Evolutionary conservation across 2,113 vertebrate genomes (phyloP).

Genomic region (Lampris incognitus): DNA sequence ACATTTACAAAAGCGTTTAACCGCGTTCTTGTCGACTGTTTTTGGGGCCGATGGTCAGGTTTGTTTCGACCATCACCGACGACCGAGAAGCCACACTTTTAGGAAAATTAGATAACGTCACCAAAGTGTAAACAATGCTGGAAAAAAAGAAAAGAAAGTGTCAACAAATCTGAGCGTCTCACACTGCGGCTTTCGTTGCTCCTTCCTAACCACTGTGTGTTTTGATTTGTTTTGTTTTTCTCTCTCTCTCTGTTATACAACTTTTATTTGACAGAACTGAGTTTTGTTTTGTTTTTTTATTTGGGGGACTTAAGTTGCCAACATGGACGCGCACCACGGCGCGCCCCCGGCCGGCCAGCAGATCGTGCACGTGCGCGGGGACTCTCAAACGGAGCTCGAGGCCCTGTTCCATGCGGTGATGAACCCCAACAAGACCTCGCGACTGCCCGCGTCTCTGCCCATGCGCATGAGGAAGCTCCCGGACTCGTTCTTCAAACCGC

Average conservation of each 20-base stretch:
- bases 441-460: conserved; percentile 88
- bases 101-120: conserved; percentile 38
- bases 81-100: conserved; percentile 41
- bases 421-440: conserved; percentile 88
- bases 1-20: conserved; percentile 11
- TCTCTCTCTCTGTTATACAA: conserved; percentile 12
- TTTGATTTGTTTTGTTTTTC: not conserved
- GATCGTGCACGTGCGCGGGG: conserved; percentile 91
- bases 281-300: conserved; percentile 38
- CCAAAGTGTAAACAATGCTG: conserved; percentile 55
- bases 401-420: conserved; percentile 94
- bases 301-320: conserved; percentile 53
- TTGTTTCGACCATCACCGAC: conserved; percentile 20
- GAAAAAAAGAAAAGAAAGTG: conserved; percentile 47
- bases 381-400: conserved; percentile 94
- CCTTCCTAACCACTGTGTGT: not conserved
- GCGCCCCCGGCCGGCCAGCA: conserved; percentile 90
- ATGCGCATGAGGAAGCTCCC: conserved; percentile 93
- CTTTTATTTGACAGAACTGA: conserved; percentile 42
- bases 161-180: conserved; percentile 71
- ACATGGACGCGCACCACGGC: conserved; percentile 82
- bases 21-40: not conserved
- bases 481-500: conserved; percentile 94
- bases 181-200: conserved; percentile 21
- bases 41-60: not conserved